Conservation (phyloP, 2,888 invertebrate genomes). For the Gerris lacustris region DNA sequence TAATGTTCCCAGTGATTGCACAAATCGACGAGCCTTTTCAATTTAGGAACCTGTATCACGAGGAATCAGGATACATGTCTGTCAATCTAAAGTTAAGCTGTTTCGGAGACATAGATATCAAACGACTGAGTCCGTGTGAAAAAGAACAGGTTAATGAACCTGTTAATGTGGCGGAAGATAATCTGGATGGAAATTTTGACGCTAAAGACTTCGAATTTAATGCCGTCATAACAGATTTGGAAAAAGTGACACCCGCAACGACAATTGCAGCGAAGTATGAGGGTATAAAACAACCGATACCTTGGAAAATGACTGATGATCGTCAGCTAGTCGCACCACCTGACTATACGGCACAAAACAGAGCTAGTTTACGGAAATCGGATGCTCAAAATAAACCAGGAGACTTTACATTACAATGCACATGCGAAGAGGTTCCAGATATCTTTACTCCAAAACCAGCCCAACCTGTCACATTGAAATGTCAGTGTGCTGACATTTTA, state of each 20-base stretch:
- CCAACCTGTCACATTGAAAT: background rate
- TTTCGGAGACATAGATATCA: conserved; percentile 20
- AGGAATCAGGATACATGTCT: conserved; percentile 16
- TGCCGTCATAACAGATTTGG: background rate
- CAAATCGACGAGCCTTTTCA: conserved; percentile 17
- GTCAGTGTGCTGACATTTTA: conserved; percentile 15
- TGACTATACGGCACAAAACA: background rate
- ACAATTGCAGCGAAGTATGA: background rate
- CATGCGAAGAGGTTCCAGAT: conserved; percentile 11
- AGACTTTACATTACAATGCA: conserved; percentile 7
- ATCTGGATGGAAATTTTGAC: background rate
- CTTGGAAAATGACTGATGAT: conserved; percentile 2
- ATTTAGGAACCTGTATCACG: conserved; percentile 20
- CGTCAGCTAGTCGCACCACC: background rate
- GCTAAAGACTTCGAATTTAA: background rate
- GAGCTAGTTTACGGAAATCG: background rate
- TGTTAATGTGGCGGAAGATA: background rate
- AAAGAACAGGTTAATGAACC: conserved; percentile 10
- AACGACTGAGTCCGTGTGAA: conserved; percentile 13
- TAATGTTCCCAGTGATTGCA: conserved; percentile 20
- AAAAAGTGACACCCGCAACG: background rate
- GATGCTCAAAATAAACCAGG: background rate
- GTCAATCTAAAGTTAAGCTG: conserved; percentile 21
- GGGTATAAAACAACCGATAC: background rate
- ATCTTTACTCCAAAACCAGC: background rate